These are phyloP conservation scores for Harpagus bidentatus DNA, from an alignment of 2,113 vertebrate genomes.

Conservation along the genomic window DNA sequence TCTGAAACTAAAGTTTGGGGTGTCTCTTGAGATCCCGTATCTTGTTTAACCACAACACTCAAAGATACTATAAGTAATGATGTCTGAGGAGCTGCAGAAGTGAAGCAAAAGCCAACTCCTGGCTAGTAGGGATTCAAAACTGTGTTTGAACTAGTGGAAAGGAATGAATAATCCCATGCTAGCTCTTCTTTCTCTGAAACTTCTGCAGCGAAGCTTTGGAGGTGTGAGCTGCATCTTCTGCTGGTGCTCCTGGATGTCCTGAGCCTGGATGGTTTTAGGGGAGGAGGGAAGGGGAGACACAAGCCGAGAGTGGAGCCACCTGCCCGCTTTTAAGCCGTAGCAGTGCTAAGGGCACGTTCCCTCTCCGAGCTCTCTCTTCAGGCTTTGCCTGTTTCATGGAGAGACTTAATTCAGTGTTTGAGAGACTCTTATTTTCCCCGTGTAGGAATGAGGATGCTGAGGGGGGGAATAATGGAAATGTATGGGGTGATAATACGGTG, in stretches of 20 bases:
- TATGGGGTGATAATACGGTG: background rate
- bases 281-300: background rate
- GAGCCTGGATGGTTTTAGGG: background rate
- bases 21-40: fast-evolving
- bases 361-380: background rate
- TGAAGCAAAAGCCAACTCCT: background rate
- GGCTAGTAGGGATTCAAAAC: background rate
- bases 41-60: background rate
- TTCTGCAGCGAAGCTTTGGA: background rate
- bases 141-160: background rate
- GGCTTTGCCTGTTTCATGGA: background rate
- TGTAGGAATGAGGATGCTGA: background rate
- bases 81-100: background rate
- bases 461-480: background rate
- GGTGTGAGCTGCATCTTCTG: background rate
- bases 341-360: fast-evolving
- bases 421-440: background rate
- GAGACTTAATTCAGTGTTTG: background rate
- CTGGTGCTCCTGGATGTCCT: background rate
- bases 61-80: background rate
- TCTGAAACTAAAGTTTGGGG: background rate
- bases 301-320: background rate
- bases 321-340: background rate
- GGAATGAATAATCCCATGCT: background rate
- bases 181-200: background rate